Base-by-base conservation (phyloP, 2,888 invertebrate species). In the Ceriagrion tenellum region DNA sequence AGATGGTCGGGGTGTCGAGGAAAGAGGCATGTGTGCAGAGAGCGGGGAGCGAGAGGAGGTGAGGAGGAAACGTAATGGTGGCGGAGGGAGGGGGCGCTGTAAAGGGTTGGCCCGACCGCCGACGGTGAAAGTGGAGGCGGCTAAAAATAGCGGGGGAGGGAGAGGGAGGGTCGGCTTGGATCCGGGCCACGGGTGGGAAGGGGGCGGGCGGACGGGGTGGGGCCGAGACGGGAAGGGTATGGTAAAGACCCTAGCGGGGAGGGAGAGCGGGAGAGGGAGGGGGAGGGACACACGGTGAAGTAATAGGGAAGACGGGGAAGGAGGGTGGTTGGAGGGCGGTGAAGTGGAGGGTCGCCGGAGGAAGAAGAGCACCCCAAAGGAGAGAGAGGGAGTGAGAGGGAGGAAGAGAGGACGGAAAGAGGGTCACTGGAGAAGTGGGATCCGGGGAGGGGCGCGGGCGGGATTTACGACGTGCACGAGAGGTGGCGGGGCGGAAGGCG, bases 51-150 rank as follows among this genome's bases (percentile, higher is more conserved):
- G 59, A 40, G 59, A 69, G 69, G 69, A 69, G 47, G 26, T 63
- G 69, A 93, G 47, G 47, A 47, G 47, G 47, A 47, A 8, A 47
- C 47, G 47, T 47, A 47, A 47, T 47, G 69, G 93, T 23, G 93
- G 93, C n/a, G 69, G 47, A 40, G 93, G 47, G 30, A 26, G 26
- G 91, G n/a, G 63, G 69, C 26, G 47, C 47, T 47, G 4, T 47
- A 74, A 74, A 93, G 93, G 93, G 93, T 93, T 93, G 93, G 93
- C 69, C 91, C 91, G 91, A 91, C 91, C 69, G 93, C 69, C 69
- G 93, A 74, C 93, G 69, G 93, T 93, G 93, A 93, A 93, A 93
- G 93, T 93, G 93, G 93, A 93, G 93, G 69, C 47, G 18, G 63
- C 93, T 93, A 93, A 93, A 93, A 93, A 93, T 93, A 93, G 91